These are phyloP conservation scores for Drosophila nigricruria DNA, from an alignment of 2,888 invertebrate species.

Conservation along the genomic window DNA sequence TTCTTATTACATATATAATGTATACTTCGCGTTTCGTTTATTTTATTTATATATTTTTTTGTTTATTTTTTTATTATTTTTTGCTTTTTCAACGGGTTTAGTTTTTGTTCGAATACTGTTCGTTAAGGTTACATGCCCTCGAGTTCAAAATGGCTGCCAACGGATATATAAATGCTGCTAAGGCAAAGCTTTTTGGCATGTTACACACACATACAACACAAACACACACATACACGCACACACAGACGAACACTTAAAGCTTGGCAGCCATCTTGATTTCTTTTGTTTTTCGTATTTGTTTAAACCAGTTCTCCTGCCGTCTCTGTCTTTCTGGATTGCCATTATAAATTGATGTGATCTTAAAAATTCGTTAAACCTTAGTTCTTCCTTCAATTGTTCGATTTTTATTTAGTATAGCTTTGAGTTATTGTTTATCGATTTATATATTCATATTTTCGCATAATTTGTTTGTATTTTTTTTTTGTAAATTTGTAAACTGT, in stretches of 20 bases:
- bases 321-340: conserved; percentile 35
- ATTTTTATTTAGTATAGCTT: conserved; percentile 25
- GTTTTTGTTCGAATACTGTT: conserved; percentile 71
- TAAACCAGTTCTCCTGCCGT: conserved; percentile 30
- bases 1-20: conserved; percentile 34
- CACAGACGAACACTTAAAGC: conserved; percentile 44
- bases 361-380: conserved; percentile 58
- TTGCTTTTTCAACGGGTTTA: conserved; percentile 10
- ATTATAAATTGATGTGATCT: conserved; percentile 41
- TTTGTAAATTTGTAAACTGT: conserved; percentile 74
- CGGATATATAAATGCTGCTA: conserved; percentile 56
- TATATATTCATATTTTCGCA: conserved; percentile 34
- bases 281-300: conserved; percentile 1
- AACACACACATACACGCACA: conserved; percentile 28
- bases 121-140: conserved; percentile 54
- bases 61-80: conserved; percentile 7
- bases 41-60: too few relatives aligned
- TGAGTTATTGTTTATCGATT: conserved; percentile 39
- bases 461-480: conserved; percentile 55
- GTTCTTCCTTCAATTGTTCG: conserved; percentile 17
- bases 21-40: conserved; percentile 38
- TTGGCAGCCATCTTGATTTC: conserved; percentile 51
- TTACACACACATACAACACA: conserved; percentile 27
- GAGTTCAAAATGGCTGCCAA: conserved; percentile 58
- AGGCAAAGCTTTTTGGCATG: conserved; percentile 52